A percentile compares a stretch with the other conserved stretches of the same genome.
Evolutionary conservation across 1,140 invertebrate species (phyloP).

Genomic region (Achroia grisella): DNA sequence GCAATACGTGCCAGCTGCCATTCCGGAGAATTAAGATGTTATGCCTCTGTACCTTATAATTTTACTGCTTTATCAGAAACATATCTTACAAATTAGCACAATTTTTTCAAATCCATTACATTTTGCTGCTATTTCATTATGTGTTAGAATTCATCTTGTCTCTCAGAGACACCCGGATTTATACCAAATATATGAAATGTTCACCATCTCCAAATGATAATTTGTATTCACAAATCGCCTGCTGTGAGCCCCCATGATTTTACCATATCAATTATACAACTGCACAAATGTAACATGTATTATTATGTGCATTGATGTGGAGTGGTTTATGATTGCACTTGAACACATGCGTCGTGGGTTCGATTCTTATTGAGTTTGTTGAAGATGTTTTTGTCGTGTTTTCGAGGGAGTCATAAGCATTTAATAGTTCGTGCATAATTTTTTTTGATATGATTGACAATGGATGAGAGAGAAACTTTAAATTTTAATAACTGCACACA

Average conservation of each 20-base stretch:
- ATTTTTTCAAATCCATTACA: too few species aligned
- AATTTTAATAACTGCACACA: too few species aligned
- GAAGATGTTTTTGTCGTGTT: slow-evolving; percentile 50
- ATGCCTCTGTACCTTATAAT: too few species aligned
- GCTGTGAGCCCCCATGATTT: slow-evolving; percentile 42
- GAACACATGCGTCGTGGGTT: slow-evolving; percentile 58
- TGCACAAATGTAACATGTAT: slow-evolving; percentile 37
- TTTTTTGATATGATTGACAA: too few species aligned
- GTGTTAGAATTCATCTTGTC: neutral
- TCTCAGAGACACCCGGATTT: neutral
- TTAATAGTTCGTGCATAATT: slow-evolving; percentile 7
- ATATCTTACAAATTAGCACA: too few species aligned
- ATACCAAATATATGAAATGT: neutral
- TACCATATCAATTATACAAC: slow-evolving; percentile 43
- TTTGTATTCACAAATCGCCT: slow-evolving; percentile 11
- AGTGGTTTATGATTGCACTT: slow-evolving; percentile 29
- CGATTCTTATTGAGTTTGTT: slow-evolving; percentile 59
- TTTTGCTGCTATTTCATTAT: too few species aligned
- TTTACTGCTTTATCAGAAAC: too few species aligned
- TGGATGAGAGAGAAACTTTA: too few species aligned
- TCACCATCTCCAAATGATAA: neutral
- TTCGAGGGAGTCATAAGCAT: slow-evolving; percentile 10
- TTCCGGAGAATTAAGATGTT: too few species aligned
- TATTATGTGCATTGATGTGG: slow-evolving; percentile 43
- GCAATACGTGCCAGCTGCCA: too few species aligned